A percentile compares a stretch with the other conserved stretches of the same genome.
Conservation (phyloP, 2,797 vertebrate genomes). For the Erethizon dorsatum region DNA sequence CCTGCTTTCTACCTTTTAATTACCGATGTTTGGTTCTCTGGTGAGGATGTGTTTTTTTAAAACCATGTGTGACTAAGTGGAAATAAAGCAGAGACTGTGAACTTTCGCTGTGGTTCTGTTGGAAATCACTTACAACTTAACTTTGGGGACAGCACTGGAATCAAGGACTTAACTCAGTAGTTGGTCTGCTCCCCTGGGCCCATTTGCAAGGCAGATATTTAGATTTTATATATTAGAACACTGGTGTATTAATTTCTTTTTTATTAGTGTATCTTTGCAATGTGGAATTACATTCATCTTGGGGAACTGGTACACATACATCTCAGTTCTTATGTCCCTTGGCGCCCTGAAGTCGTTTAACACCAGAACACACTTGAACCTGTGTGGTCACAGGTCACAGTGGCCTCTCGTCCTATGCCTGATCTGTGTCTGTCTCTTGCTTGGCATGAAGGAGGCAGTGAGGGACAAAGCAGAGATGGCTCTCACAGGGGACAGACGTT, state of each 20-base stretch:
- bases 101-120: conserved; percentile 22
- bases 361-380: not conserved
- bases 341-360: not conserved
- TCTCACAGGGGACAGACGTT: not conserved
- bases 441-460: not conserved
- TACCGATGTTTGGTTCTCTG: conserved; percentile 67
- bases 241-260: not conserved
- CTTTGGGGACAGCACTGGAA: not conserved
- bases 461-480: not conserved
- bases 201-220: not conserved
- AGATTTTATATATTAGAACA: not conserved
- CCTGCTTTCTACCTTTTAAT: conserved; percentile 59
- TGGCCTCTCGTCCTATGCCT: not conserved
- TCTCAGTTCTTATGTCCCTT: not conserved
- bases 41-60: conserved; percentile 62
- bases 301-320: not conserved
- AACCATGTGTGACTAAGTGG: conserved; percentile 75
- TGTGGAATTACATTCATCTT: not conserved
- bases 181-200: not conserved
- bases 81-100: conserved; percentile 86
- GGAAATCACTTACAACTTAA: not conserved
- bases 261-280: not conserved
- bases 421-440: not conserved
- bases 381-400: not conserved
- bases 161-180: conserved; percentile 6